These are phyloP conservation scores for Subanguina moxae DNA, from an alignment of 1,140 invertebrate genomes.

Conservation along the genomic window DNA sequence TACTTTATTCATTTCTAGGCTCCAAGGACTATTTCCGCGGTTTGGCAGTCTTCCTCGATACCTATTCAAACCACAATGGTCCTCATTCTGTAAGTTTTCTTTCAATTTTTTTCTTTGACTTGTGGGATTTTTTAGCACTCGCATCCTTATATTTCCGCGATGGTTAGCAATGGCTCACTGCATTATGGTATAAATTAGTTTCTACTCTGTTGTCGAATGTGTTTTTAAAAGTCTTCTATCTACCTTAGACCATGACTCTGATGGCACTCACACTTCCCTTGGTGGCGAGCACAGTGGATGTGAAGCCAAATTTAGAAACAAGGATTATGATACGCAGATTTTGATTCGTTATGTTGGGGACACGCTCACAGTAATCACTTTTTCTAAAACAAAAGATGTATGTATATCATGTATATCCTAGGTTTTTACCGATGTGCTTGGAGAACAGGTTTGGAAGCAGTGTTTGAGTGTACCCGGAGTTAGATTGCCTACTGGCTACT, in stretches of 20 bases:
- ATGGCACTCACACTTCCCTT: conserved; percentile 94
- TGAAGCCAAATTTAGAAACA: conserved; percentile 81
- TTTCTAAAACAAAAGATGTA: neutral
- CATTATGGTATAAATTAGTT: conserved; percentile 69
- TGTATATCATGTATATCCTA: too few relatives aligned
- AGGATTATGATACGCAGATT: conserved; percentile 75
- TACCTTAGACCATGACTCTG: conserved; percentile 80
- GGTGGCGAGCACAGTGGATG: conserved; percentile 62
- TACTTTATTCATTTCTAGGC: conserved; percentile 59
- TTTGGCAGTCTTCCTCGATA: conserved; percentile 88
- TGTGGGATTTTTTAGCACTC: conserved; percentile 83
- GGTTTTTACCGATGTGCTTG: conserved; percentile 65
- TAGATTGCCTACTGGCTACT: conserved; percentile 87
- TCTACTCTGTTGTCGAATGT: too few relatives aligned
- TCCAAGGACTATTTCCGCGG: conserved; percentile 87
- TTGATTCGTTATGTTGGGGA: conserved; percentile 1
- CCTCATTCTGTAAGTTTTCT: conserved; percentile 77
- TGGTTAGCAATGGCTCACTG: conserved; percentile 91
- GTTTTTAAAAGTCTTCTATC: too few relatives aligned
- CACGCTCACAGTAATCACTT: neutral
- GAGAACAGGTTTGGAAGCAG: conserved; percentile 84
- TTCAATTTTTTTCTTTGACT: neutral
- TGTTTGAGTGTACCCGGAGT: conserved; percentile 86
- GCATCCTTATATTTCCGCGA: conserved; percentile 95
- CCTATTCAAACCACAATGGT: conserved; percentile 99